Conservation (phyloP, 1,140 invertebrate species). For the Arctopsyche grandis region DNA sequence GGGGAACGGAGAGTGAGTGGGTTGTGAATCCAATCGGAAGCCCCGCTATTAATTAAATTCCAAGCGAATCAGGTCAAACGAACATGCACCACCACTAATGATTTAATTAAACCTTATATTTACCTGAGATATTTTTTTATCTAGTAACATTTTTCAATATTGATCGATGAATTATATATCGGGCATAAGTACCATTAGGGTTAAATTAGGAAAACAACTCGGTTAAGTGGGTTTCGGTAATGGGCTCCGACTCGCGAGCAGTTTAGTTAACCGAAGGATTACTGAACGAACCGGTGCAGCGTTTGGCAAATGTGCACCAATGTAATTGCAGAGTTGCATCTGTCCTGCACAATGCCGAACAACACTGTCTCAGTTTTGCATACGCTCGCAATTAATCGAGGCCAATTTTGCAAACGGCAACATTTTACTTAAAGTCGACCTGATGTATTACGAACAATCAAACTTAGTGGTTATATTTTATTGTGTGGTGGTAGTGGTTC, state of each 20-base stretch:
- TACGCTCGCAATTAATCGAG: background rate
- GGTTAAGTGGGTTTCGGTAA: slow-evolving; percentile 20
- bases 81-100: no score
- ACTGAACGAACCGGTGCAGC: slow-evolving; percentile 15
- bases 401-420: background rate
- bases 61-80: slow-evolving; percentile 11
- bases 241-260: background rate
- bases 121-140: no score
- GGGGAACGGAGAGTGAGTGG: background rate
- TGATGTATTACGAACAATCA: no score
- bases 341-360: background rate
- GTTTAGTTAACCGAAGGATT: slow-evolving; percentile 35
- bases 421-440: background rate
- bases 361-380: background rate
- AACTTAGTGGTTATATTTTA: no score
- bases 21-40: background rate
- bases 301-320: background rate
- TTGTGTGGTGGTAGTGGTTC: no score
- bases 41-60: slow-evolving; percentile 32
- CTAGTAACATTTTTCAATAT: no score
- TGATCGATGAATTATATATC: background rate
- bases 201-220: slow-evolving; percentile 34
- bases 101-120: no score
- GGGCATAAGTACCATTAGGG: background rate
- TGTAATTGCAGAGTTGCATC: slow-evolving; percentile 4